Percentiles rank a stretch among this genome's conserved stretches.
phyloP scores from a whole-genome alignment of 2,888 invertebrate species.

The Neoascia interrupta region DNA sequence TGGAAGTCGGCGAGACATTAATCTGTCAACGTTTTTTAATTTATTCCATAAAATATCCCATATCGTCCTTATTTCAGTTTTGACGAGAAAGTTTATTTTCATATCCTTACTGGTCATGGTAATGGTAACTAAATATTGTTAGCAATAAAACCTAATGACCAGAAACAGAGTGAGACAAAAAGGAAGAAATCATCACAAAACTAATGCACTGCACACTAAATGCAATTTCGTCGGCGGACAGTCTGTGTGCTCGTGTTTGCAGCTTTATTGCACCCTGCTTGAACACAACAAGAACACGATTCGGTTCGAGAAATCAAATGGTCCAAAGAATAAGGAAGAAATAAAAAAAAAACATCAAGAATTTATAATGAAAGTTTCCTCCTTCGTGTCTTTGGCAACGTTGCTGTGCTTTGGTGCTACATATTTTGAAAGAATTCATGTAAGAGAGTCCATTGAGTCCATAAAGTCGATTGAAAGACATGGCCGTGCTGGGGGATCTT shows the following conservation, averaged over 20 bases:
- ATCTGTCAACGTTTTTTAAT: too few species aligned
- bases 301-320: constrained; percentile 68
- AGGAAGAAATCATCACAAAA: constrained; percentile 68
- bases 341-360: constrained; percentile 26
- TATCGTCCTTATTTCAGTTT: too few species aligned
- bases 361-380: constrained; percentile 67
- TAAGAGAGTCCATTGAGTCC: constrained; percentile 7
- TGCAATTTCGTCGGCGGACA: constrained; percentile 62
- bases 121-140: constrained; percentile 37
- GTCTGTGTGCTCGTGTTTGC: constrained; percentile 6
- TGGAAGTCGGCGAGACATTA: too few species aligned
- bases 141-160: constrained; percentile 66
- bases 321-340: constrained; percentile 49
- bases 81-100: constrained; percentile 53
- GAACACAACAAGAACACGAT: constrained; percentile 61
- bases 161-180: constrained; percentile 17
- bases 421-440: constrained; percentile 12
- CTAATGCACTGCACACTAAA: constrained; percentile 69
- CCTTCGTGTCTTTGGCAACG: constrained; percentile 11
- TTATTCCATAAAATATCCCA: too few species aligned
- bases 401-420: not conserved
- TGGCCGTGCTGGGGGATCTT: too few species aligned
- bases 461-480: too few species aligned
- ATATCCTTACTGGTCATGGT: constrained; percentile 17
- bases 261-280: not conserved